A percentile compares a stretch with the other conserved stretches of the same genome.
These are phyloP conservation scores for Enteromius radiatus DNA, from an alignment of 2,797 vertebrate genomes.

Conservation along the genomic window DNA sequence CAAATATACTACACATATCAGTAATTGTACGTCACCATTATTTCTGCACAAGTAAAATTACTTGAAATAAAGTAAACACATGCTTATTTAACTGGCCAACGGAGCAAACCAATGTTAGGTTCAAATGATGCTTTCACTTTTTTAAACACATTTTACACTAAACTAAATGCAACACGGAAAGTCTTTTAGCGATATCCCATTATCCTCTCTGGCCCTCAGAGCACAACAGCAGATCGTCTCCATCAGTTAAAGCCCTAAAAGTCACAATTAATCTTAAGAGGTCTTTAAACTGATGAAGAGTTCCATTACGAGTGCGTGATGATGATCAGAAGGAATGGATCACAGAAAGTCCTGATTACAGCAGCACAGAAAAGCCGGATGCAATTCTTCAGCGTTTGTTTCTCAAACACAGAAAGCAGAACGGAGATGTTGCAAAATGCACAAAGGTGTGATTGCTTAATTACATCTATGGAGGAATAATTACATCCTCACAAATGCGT, in stretches of 20 bases:
- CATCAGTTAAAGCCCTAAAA: slow-evolving; percentile 54
- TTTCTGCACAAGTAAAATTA: no score
- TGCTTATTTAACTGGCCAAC: no score
- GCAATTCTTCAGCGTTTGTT: not conserved
- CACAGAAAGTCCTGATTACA: slow-evolving; percentile 50
- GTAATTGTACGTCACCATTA: no score
- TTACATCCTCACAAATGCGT: slow-evolving; percentile 61
- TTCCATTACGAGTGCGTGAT: slow-evolving; percentile 54
- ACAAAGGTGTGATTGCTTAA: slow-evolving; percentile 68
- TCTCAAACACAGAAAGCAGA: slow-evolving; percentile 20
- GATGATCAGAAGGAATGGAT: slow-evolving; percentile 47
- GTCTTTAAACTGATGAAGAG: slow-evolving; percentile 41
- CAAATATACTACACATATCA: no score
- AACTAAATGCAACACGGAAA: no score
- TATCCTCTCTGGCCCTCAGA: not conserved
- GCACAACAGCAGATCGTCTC: slow-evolving; percentile 2
- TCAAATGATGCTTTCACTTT: no score
- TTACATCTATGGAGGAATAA: slow-evolving; percentile 67
- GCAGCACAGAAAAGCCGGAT: not conserved
- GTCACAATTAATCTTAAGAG: slow-evolving; percentile 54
- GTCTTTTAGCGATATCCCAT: not conserved
- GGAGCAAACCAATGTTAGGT: no score
- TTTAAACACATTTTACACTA: no score
- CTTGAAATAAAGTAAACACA: no score
- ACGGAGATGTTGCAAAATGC: not conserved